Percentiles rank a stretch among this genome's conserved stretches.
Evolutionary conservation across 2,113 vertebrate genomes (phyloP).

Genomic region (Chlamydotis undulata): DNA sequence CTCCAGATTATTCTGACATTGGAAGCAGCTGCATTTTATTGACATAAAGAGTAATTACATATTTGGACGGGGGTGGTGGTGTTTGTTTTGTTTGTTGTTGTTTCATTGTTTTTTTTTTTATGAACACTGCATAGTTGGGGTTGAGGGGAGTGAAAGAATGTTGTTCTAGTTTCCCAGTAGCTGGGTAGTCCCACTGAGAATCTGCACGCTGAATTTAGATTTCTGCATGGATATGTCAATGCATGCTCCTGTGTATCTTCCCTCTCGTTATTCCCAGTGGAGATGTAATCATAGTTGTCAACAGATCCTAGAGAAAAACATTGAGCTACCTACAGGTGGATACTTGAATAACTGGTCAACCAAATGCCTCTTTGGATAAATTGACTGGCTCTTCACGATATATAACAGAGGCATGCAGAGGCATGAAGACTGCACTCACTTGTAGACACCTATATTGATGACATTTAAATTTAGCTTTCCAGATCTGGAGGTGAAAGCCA

Average conservation of each 20-base stretch:
- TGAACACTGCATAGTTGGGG: accelerated
- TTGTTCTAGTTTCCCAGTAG: not conserved
- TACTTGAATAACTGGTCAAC: not conserved
- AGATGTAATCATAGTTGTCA: not conserved
- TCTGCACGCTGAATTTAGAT: not conserved
- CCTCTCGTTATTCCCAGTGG: not conserved
- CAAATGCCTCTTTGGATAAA: not conserved
- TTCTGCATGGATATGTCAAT: not conserved
- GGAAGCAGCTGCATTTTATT: not conserved
- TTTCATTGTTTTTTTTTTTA: not conserved
- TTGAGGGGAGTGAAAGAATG: not conserved
- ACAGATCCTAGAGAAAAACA: not conserved
- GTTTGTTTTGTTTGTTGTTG: not conserved
- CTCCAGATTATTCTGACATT: not conserved
- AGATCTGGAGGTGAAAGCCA: not conserved
- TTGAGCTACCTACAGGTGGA: not conserved
- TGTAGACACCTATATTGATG: not conserved
- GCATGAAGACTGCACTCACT: not conserved
- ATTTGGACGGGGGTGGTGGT: not conserved
- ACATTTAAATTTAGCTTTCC: not conserved
- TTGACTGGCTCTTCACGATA: not conserved
- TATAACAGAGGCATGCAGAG: not conserved
- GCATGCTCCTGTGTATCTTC: not conserved
- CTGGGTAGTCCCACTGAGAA: not conserved
- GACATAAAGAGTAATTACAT: not conserved